These are phyloP conservation scores for Astreopora myriophthalma DNA, from an alignment of 64 coral and sea anemone species.

Conservation along the genomic window DNA sequence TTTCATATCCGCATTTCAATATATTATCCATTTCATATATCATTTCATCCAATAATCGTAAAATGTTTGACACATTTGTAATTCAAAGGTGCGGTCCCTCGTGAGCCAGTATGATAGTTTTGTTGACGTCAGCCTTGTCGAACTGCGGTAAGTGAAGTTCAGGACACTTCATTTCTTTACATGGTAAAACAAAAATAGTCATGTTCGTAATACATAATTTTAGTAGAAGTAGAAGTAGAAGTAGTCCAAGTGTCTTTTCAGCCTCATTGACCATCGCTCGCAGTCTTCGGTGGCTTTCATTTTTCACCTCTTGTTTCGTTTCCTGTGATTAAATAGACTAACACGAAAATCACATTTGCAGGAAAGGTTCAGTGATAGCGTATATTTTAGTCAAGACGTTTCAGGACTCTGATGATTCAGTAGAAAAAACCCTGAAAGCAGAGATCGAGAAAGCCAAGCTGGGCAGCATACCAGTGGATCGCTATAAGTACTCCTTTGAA, in stretches of 20 bases:
- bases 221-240: too few species aligned
- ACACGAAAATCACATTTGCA: not conserved
- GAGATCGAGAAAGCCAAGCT: slow-evolving; percentile 35
- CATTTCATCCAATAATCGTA: not conserved
- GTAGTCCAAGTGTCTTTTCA: too few species aligned
- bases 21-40: too few species aligned
- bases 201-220: too few species aligned
- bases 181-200: not conserved
- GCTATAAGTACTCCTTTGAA: slow-evolving; percentile 36
- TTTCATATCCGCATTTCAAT: too few species aligned
- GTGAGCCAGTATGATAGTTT: not conserved
- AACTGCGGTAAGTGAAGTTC: not conserved
- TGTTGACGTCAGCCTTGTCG: not conserved
- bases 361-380: slow-evolving; percentile 52
- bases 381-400: slow-evolving; percentile 57
- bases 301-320: not conserved
- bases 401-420: slow-evolving; percentile 10
- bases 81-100: not conserved
- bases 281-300: too few species aligned
- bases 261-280: too few species aligned
- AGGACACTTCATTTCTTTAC: not conserved
- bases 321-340: not conserved
- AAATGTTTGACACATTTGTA: not conserved
- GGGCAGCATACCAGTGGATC: slow-evolving; percentile 59
- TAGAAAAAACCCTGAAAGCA: slow-evolving; percentile 13